Conservation (phyloP, 1,140 invertebrate species). For the Saccostrea glomerata region DNA sequence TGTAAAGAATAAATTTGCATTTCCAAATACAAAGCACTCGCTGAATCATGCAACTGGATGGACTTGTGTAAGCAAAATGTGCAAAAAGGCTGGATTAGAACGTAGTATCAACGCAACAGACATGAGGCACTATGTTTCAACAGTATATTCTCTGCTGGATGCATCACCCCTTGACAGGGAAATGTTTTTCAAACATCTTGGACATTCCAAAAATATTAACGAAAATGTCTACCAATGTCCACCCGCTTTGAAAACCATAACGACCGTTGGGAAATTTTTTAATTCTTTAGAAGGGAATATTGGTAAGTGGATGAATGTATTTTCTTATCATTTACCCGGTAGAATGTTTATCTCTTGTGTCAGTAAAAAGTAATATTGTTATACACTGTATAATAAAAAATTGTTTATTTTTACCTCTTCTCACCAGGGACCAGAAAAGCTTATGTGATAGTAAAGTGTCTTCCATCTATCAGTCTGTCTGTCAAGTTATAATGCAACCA, state of each 20-base stretch:
- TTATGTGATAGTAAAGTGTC: too few relatives aligned
- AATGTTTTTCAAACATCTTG: slow-evolving; percentile 56
- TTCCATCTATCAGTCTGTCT: too few relatives aligned
- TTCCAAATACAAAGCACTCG: slow-evolving; percentile 53
- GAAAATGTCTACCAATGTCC: slow-evolving; percentile 60
- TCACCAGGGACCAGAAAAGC: too few relatives aligned
- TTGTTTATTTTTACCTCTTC: too few relatives aligned
- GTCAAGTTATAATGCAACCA: too few relatives aligned
- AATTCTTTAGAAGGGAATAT: background rate
- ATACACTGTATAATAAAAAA: too few relatives aligned
- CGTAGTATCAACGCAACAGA: slow-evolving; percentile 51
- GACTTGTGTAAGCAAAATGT: background rate
- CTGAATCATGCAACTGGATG: slow-evolving; percentile 52
- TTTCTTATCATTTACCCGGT: too few relatives aligned
- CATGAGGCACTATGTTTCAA: slow-evolving; percentile 55
- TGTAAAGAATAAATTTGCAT: slow-evolving; percentile 46
- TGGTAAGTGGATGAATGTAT: too few relatives aligned
- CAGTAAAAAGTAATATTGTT: too few relatives aligned
- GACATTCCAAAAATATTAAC: slow-evolving; percentile 55
- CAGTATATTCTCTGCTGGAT: slow-evolving; percentile 42
- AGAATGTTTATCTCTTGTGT: too few relatives aligned
- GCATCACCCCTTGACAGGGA: slow-evolving; percentile 50
- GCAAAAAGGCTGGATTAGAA: slow-evolving; percentile 4
- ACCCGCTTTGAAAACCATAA: slow-evolving; percentile 47
- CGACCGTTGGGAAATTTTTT: slow-evolving; percentile 43